Percentiles rank a stretch among this genome's conserved stretches.
Conservation (phyloP, 2,113 vertebrate genomes). For the Heterocephalus glaber region DNA sequence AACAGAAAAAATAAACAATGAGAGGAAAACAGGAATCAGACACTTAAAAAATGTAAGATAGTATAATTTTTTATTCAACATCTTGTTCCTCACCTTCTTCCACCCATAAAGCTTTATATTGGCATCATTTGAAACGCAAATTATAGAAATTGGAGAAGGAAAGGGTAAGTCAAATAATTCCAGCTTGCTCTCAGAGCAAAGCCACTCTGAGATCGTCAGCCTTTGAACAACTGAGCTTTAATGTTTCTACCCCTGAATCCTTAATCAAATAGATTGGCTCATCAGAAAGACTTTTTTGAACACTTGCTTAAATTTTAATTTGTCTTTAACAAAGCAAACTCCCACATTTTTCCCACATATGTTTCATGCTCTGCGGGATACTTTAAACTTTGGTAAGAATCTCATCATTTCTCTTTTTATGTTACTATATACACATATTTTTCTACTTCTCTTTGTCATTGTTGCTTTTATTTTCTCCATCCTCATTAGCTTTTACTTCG, state of each 20-base stretch:
- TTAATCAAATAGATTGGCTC: constrained; percentile 75
- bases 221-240: constrained; percentile 70
- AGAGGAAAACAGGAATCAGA: not conserved
- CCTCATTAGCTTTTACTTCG: not conserved
- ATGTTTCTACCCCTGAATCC: constrained; percentile 65
- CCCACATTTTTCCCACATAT: constrained; percentile 48
- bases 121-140: not conserved
- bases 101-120: not conserved
- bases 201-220: not conserved
- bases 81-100: not conserved
- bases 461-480: not conserved
- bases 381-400: constrained; percentile 16
- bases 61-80: not conserved
- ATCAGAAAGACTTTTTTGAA: constrained; percentile 59
- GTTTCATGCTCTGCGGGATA: not conserved
- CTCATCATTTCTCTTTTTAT: not conserved
- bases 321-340: constrained; percentile 72
- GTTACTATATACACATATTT: not conserved
- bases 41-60: constrained; percentile 22
- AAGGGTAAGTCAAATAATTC: not conserved
- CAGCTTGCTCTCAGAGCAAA: constrained; percentile 18
- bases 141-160: not conserved
- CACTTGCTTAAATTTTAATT: constrained; percentile 71
- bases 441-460: not conserved
- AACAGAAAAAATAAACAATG: not conserved